phyloP scores from a whole-genome alignment of 2,888 invertebrate species.

The Erpobdella octoculata region DNA sequence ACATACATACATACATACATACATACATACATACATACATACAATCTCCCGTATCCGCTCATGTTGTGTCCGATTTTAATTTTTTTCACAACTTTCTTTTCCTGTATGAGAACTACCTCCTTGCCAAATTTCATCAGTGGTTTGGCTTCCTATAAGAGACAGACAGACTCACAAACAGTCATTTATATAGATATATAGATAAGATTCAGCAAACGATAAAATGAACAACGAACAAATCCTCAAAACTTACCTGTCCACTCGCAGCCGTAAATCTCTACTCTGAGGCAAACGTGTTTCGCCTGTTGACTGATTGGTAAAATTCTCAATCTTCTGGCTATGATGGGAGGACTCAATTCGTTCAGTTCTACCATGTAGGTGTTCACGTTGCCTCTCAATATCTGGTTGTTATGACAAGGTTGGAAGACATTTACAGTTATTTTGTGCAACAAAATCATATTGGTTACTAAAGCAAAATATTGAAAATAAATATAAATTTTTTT shows the following conservation, averaged over 20 bases:
- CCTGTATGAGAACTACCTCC: too few species aligned
- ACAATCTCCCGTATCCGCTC: background rate
- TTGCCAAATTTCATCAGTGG: too few species aligned
- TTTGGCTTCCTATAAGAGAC: too few species aligned
- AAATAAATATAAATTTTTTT: background rate
- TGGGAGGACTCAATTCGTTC: slow-evolving; percentile 14
- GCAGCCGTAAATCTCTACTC: slow-evolving; percentile 19
- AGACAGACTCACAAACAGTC: too few species aligned
- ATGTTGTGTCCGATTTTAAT: too few species aligned
- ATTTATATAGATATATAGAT: too few species aligned
- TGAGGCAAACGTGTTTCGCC: slow-evolving; percentile 16
- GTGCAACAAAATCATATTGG: background rate
- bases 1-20: too few species aligned
- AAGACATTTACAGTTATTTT: background rate
- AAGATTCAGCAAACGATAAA: background rate
- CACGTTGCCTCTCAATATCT: slow-evolving; percentile 17
- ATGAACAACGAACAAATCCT: background rate
- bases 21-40: background rate
- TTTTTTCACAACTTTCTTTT: too few species aligned
- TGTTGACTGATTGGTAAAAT: background rate
- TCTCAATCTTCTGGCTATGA: slow-evolving; percentile 3
- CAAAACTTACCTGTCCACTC: slow-evolving; percentile 24
- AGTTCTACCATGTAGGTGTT: slow-evolving; percentile 27
- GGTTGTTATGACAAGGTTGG: background rate
- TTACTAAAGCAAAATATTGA: background rate